Conservation (phyloP, 2,113 vertebrate species). For the Dascyllus trimaculatus region DNA sequence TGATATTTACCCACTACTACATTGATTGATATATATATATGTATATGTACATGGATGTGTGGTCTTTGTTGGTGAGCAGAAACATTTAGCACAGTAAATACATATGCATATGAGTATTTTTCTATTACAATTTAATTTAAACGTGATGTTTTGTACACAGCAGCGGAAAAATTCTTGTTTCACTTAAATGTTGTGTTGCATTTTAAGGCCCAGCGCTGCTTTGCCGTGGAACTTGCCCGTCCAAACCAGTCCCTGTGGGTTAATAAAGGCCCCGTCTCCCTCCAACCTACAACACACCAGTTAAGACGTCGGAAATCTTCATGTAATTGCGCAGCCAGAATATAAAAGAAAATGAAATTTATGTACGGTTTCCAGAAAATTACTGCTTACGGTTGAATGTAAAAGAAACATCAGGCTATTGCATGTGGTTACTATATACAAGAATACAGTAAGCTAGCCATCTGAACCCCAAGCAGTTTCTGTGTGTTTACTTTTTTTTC, state of each 20-base stretch:
- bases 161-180: neutral
- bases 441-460: no score
- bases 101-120: neutral
- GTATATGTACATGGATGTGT: neutral
- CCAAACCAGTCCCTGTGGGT: constrained; percentile 84
- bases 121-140: neutral
- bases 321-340: neutral
- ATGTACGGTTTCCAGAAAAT: no score
- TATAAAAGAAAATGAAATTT: neutral
- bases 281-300: constrained; percentile 79
- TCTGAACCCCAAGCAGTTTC: no score
- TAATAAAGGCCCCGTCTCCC: constrained; percentile 86
- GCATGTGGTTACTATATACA: no score
- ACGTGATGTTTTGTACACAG: neutral
- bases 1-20: neutral
- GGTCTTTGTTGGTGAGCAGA: neutral
- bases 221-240: constrained; percentile 85
- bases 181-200: constrained; percentile 82
- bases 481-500: no score
- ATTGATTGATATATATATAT: no score
- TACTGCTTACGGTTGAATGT: neutral
- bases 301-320: neutral
- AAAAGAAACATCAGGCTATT: no score
- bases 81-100: neutral
- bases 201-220: constrained; percentile 85